Evolutionary conservation across 2,888 invertebrate genomes (phyloP).

Genomic region (Dione juno): DNA sequence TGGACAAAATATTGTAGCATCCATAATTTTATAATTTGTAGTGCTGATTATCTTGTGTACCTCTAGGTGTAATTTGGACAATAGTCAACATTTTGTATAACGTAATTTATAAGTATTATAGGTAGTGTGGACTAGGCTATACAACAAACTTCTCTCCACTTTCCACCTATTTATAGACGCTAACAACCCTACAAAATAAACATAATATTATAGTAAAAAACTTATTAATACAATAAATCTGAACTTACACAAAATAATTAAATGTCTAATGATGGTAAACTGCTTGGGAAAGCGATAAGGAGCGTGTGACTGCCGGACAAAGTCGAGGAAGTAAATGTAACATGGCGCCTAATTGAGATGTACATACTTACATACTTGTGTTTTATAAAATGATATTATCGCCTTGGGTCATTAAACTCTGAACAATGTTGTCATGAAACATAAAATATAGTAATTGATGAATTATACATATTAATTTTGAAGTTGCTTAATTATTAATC

Average conservation of each 20-base stretch:
- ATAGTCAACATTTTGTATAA: too few species aligned
- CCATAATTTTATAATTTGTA: too few species aligned
- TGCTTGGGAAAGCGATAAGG: slow-evolving; percentile 48
- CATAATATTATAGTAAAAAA: neutral
- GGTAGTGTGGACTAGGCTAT: neutral
- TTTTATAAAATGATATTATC: slow-evolving; percentile 29
- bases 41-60: too few species aligned
- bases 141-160: neutral
- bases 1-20: too few species aligned
- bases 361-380: slow-evolving; percentile 22
- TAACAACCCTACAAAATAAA: neutral
- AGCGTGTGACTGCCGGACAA: slow-evolving; percentile 48
- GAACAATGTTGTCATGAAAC: neutral
- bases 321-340: slow-evolving; percentile 44
- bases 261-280: slow-evolving; percentile 40
- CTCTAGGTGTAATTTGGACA: too few species aligned
- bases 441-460: too few species aligned
- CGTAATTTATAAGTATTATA: too few species aligned
- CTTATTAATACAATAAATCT: neutral
- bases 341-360: slow-evolving; percentile 36
- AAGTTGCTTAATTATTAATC: too few species aligned
- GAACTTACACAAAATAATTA: slow-evolving; percentile 33
- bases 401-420: slow-evolving; percentile 13
- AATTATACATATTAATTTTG: too few species aligned
- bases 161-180: neutral